Percentiles rank a stretch among this genome's conserved stretches.
phyloP scores from a whole-genome alignment of 2,797 vertebrate genomes.

The Sparus aurata region DNA sequence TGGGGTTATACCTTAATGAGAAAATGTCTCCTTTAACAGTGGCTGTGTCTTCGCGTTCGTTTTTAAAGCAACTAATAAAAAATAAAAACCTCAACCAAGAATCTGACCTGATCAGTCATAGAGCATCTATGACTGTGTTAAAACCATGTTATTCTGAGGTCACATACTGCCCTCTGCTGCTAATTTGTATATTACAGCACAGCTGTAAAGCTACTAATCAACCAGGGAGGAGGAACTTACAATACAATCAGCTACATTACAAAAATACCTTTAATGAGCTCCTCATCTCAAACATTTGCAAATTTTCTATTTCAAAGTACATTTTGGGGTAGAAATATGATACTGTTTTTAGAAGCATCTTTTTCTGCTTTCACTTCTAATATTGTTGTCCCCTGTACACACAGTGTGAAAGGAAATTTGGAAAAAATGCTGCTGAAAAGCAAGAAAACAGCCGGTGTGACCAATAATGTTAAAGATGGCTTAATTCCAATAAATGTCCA shows the following conservation, averaged over 20 bases:
- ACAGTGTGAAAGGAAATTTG: too few relatives aligned
- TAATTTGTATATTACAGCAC: neutral
- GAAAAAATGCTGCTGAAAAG: too few relatives aligned
- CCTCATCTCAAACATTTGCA: neutral
- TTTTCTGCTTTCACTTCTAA: neutral
- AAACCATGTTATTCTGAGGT: slow-evolving; percentile 29
- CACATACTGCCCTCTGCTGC: slow-evolving; percentile 71
- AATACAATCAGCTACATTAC: neutral
- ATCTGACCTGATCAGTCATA: neutral
- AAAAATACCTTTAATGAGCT: neutral
- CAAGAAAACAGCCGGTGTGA: too few relatives aligned
- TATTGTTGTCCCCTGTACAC: too few relatives aligned
- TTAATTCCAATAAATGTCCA: too few relatives aligned
- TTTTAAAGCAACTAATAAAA: neutral
- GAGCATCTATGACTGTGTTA: neutral
- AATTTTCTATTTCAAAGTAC: neutral
- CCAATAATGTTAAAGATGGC: too few relatives aligned
- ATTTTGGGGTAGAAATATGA: neutral
- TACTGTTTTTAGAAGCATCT: too few relatives aligned
- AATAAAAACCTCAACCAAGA: neutral
- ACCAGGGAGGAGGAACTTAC: neutral
- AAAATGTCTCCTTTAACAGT: neutral
- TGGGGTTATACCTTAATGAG: neutral
- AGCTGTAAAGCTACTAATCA: neutral
- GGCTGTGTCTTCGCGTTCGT: neutral